Conservation (phyloP, 2,888 invertebrate genomes). For the Nesidiocoris tenuis region DNA sequence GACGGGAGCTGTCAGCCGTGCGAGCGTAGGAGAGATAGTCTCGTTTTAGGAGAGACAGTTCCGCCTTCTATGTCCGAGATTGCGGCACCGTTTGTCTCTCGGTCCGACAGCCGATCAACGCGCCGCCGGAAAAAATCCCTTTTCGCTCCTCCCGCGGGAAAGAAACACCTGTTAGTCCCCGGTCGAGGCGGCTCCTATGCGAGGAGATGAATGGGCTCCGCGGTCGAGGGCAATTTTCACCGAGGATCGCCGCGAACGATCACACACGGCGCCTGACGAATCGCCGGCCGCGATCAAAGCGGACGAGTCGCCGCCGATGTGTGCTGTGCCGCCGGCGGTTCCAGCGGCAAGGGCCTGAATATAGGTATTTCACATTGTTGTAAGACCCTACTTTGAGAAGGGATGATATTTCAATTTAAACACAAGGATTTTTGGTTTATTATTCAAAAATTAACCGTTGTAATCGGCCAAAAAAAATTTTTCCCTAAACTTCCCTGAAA, state of each 20-base stretch:
- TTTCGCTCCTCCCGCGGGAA: not conserved
- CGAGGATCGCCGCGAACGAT: not conserved
- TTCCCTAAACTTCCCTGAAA: too few relatives aligned
- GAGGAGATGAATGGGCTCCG: slow-evolving; percentile 4
- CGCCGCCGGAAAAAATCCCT: not conserved
- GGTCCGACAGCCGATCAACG: not conserved
- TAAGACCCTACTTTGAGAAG: too few relatives aligned
- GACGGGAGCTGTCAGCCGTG: not conserved
- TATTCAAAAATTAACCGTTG: not conserved
- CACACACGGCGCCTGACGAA: slow-evolving; percentile 35
- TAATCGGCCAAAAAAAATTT: not conserved
- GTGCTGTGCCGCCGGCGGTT: not conserved
- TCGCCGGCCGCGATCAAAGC: slow-evolving; percentile 30
- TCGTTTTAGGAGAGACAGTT: too few relatives aligned
- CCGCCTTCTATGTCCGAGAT: too few relatives aligned
- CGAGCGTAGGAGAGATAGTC: not conserved
- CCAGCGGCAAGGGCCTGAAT: too few relatives aligned
- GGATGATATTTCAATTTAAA: too few relatives aligned
- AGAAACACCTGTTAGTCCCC: not conserved
- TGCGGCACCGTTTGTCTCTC: not conserved
- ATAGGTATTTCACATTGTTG: too few relatives aligned
- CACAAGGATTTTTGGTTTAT: not conserved
- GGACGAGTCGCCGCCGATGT: not conserved
- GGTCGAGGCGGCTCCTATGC: not conserved
- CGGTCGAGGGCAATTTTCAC: not conserved